Evolutionary conservation across 2,888 invertebrate species (phyloP), one percentile per base, ranked within the genome.

Genomic region (Danaus chrysippus): DNA sequence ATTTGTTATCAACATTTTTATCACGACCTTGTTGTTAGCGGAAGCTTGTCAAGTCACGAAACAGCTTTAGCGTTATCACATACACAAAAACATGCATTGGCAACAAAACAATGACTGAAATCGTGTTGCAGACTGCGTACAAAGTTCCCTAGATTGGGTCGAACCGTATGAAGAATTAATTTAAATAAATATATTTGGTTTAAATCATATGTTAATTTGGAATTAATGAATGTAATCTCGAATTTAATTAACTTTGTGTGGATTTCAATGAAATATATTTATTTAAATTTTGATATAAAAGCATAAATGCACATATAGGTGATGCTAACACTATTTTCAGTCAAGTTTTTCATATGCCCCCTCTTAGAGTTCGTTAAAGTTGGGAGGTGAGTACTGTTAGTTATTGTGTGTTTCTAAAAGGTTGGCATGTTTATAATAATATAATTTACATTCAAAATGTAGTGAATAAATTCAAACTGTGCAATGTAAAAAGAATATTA

Each of bases 401-500:
- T 60, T n/a, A 56, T 49, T 23, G 64, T 62, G 58, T 64, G 56
- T 71, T 63, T 73, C 72, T 73, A 70, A 73, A 76, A 78, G 75
- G 77, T 74, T 65, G 76, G 77, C 78, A 78, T 73, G 72, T 67
- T 71, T 69, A 66, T 58, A 71, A 68, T 58, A 59, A n/a, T n/a
- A n/a, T n/a, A n/a, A n/a, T n/a, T n/a, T n/a, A 70, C 63, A 64
- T 61, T 68, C 67, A 67, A 68, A 73, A 65, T 70, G 71, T 77
- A 72, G 82, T 81, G 79, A 77, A 76, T 73, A 78, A 76, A 76
- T 77, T 80, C 73, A 83, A 83, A 86, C 81, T 86, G 89, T 89
- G 87, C 89, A 86, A 82, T 83, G 84, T 84, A 87, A 84, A 82
- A 86, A 85, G 74, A 81, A 77, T 75, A 74, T 64, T 34, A 49